Base-by-base conservation (phyloP, 2,888 invertebrate genomes). In the Andrena chrysosceles region DNA sequence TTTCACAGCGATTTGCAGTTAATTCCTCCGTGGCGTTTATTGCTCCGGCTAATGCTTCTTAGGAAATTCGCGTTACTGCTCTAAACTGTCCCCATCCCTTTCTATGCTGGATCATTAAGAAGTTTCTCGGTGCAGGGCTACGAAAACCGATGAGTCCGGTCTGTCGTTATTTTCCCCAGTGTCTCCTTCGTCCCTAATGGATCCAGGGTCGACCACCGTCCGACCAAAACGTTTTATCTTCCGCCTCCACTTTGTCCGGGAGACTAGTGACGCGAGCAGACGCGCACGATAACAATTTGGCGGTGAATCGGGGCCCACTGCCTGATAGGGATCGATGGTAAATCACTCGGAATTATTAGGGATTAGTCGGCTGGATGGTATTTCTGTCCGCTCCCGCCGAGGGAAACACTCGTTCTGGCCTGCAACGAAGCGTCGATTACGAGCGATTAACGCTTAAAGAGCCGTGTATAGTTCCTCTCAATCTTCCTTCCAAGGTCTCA, bases 21-120 rank as follows among this genome's bases (percentile, higher is more conserved):
- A 81, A 87, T 87, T 87, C 79, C 88, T 83, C 67, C 49, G 64
- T 69, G n/a, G 83, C 87, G 73, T 87, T 87, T 87, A 87, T 85
- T 79, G 83, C 83, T 62, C 54, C 73, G 84, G 77, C 85, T 81
- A 84, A 82, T 82, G 79, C 73, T 74, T 31, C 74, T 81, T 84
- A 68, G 59, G 81, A 88, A 86, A 88, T 85, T 86, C 77, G 63
- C 84, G 81, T 88, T 84, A 80, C 79, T 71, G 70, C 72, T 66
- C 60, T 64, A 66, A 76, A 35, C 69, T 7, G 48, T 31, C 68
- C 2, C 70, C 20, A 26, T 23, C 72, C 7, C 16, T n/a, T 35
- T 2, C 59, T 5, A 5, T 20, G 13, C 10, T 1, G 68, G 74
- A 81, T 86, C 87, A 85, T 89, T 89, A 88, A 83, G 86, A 87